A percentile compares a stretch with the other conserved stretches of the same genome.
phyloP scores from a whole-genome alignment of 1,140 invertebrate species.

The Tyrophagus putrescentiae region DNA sequence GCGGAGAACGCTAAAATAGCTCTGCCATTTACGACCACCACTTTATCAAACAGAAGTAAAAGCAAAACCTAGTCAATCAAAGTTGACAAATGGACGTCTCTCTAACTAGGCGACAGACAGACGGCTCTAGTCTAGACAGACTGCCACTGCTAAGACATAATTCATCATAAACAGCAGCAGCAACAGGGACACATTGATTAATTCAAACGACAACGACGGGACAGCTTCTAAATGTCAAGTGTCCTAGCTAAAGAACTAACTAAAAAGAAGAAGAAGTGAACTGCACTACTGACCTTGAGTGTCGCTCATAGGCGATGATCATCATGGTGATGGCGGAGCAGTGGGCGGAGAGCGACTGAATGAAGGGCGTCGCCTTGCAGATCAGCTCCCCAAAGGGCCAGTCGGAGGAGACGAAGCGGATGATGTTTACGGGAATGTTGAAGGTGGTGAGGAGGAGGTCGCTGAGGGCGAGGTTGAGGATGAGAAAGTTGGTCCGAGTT shows the following conservation, averaged over 20 bases:
- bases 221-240: not conserved
- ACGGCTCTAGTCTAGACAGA: too few relatives aligned
- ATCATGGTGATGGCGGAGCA: conserved; percentile 42
- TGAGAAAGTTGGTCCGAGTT: conserved; percentile 57
- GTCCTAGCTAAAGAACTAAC: not conserved
- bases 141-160: too few relatives aligned
- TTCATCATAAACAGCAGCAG: conserved; percentile 38
- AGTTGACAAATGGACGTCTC: too few relatives aligned
- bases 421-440: conserved; percentile 57
- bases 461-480: conserved; percentile 63
- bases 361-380: conserved; percentile 38
- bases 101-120: too few relatives aligned
- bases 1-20: too few relatives aligned
- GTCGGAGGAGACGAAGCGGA: conserved; percentile 30
- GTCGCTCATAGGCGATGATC: conserved; percentile 40
- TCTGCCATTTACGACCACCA: too few relatives aligned
- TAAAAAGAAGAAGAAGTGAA: not conserved
- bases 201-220: not conserved
- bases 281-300: conserved; percentile 30
- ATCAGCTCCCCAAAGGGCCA: conserved; percentile 38
- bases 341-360: conserved; percentile 33
- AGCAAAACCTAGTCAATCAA: too few relatives aligned
- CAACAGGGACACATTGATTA: conserved; percentile 25
- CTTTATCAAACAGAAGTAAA: too few relatives aligned
- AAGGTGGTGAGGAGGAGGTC: conserved; percentile 68